Evolutionary conservation across 2,888 invertebrate species (phyloP).

Genomic region (Drosophila cognata): DNA sequence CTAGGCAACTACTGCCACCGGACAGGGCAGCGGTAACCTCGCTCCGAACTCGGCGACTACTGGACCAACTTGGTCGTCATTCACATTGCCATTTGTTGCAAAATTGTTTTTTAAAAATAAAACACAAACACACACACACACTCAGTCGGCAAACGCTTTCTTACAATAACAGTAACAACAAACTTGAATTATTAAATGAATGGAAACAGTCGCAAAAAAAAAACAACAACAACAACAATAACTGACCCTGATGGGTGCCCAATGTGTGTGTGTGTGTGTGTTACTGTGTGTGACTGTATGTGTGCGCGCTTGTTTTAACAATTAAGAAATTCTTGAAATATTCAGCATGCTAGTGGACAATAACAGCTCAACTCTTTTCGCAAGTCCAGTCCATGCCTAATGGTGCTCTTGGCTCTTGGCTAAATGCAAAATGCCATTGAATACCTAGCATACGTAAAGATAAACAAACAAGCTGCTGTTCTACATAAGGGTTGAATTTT

Average conservation of each 20-base stretch:
- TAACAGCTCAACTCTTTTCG: conserved; percentile 36
- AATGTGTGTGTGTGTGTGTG: background rate
- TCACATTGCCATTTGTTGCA: conserved; percentile 65
- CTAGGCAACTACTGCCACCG: conserved; percentile 42
- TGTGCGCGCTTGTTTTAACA: conserved; percentile 54
- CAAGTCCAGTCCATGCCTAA: conserved; percentile 20
- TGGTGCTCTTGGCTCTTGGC: conserved; percentile 54
- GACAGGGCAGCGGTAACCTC: conserved; percentile 11
- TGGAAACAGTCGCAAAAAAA: conserved; percentile 31
- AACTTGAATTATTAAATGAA: conserved; percentile 75
- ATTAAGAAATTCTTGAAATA: conserved; percentile 75
- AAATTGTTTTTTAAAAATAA: conserved; percentile 75
- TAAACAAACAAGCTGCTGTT: background rate
- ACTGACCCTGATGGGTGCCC: conserved; percentile 35
- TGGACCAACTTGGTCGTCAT: conserved; percentile 66
- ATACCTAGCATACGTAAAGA: background rate
- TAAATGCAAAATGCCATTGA: conserved; percentile 23
- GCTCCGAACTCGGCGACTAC: conserved; percentile 9
- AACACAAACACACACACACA: conserved; percentile 28
- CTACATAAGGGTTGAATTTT: background rate
- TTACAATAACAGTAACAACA: conserved; percentile 43
- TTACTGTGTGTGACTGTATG: conserved; percentile 9
- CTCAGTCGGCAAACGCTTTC: conserved; percentile 36
- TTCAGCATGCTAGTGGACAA: conserved; percentile 50
- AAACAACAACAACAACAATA: conserved; percentile 25